These are phyloP conservation scores for Pterophyllum scalare DNA, from an alignment of 2,113 vertebrate genomes.

Conservation along the genomic window DNA sequence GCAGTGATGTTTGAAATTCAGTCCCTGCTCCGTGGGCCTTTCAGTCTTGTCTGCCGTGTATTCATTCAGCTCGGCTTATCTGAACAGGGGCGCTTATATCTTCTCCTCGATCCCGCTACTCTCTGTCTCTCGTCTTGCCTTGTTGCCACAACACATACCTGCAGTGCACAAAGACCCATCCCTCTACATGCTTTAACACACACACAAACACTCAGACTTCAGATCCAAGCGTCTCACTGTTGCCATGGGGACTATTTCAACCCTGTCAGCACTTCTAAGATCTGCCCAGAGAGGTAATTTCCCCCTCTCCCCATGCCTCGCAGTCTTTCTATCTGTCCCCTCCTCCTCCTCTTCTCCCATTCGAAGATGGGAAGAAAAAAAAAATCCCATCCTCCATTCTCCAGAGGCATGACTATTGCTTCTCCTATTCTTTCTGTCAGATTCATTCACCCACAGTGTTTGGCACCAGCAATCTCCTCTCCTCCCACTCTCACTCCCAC, in stretches of 20 bases:
- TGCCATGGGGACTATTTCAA: slow-evolving; percentile 56
- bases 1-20: slow-evolving; percentile 34
- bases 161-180: slow-evolving; percentile 21
- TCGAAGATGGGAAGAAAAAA: slow-evolving; percentile 14
- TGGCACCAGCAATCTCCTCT: slow-evolving; percentile 61
- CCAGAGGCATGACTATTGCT: slow-evolving; percentile 55
- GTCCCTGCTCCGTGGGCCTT: slow-evolving; percentile 26
- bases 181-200: slow-evolving; percentile 10
- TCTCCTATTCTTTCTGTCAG: slow-evolving; percentile 55
- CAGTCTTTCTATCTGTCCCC: slow-evolving; percentile 23
- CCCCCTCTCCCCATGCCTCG: slow-evolving; percentile 34
- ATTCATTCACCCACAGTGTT: slow-evolving; percentile 75
- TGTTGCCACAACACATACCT: slow-evolving; percentile 30
- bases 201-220: slow-evolving; percentile 13
- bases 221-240: slow-evolving; percentile 51
- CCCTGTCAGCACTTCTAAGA: slow-evolving; percentile 69
- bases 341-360: slow-evolving; percentile 16
- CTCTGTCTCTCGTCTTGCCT: background rate
- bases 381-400: slow-evolving; percentile 59
- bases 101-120: background rate
- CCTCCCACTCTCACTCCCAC: slow-evolving; percentile 68
- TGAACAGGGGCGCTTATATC: slow-evolving; percentile 43
- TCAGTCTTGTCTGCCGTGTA: slow-evolving; percentile 1
- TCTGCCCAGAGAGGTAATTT: slow-evolving; percentile 52
- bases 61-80: slow-evolving; percentile 44